phyloP scores from a whole-genome alignment of 2,113 vertebrate genomes.

The Oxygymnocypris stewartii region DNA sequence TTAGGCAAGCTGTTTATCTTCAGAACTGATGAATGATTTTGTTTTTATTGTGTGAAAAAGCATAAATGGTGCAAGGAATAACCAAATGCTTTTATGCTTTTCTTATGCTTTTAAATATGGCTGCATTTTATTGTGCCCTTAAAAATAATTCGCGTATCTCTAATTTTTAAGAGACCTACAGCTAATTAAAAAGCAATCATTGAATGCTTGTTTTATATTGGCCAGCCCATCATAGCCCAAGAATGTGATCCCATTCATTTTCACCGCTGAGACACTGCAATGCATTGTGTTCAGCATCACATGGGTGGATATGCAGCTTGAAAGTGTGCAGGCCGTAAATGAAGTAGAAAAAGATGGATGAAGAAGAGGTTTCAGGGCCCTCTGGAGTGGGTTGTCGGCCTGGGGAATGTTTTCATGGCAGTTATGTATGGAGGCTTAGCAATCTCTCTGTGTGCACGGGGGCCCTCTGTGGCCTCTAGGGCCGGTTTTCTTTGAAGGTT shows the following conservation, averaged over 20 bases:
- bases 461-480: conserved; percentile 27
- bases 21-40: neutral
- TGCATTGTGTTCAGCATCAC: neutral
- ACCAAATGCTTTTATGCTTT: neutral
- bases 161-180: neutral
- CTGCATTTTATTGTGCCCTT: neutral
- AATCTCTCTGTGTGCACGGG: conserved; percentile 14
- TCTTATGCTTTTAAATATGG: neutral
- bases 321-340: neutral
- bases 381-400: conserved; percentile 41
- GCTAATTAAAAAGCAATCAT: neutral
- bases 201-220: neutral
- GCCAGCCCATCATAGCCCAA: neutral
- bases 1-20: no score
- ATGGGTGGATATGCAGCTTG: neutral
- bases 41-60: neutral
- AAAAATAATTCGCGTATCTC: neutral
- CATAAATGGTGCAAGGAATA: neutral
- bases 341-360: neutral
- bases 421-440: neutral
- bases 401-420: conserved; percentile 39
- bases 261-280: neutral
- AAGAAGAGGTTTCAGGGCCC: conserved; percentile 8
- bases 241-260: conserved; percentile 1
- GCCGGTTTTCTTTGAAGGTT: conserved; percentile 26